phyloP scores from a whole-genome alignment of 2,113 vertebrate species.

The Urocolius indicus region DNA sequence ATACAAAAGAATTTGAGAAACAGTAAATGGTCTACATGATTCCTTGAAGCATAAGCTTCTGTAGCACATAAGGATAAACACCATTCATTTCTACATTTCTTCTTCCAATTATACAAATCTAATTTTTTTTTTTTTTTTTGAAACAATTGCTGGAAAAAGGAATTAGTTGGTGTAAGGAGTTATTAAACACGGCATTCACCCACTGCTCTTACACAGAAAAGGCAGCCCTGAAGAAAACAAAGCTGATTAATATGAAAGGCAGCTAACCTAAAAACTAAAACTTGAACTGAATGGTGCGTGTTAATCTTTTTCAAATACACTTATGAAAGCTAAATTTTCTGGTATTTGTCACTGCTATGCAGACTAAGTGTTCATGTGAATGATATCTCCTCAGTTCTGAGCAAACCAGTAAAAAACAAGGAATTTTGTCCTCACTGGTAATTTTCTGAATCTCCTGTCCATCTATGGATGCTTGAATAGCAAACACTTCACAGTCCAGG shows the following conservation, averaged over 20 bases:
- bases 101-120: background rate
- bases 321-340: constrained; percentile 68
- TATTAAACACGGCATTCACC: constrained; percentile 74
- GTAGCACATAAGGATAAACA: background rate
- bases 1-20: background rate
- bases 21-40: background rate
- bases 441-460: background rate
- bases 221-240: constrained; percentile 60
- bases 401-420: background rate
- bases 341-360: constrained; percentile 37
- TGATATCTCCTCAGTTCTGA: background rate
- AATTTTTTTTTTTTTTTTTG: constrained; percentile 10
- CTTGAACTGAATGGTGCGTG: constrained; percentile 44
- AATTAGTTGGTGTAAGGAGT: constrained; percentile 58
- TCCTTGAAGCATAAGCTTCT: background rate
- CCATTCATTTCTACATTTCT: background rate
- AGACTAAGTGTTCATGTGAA: constrained; percentile 17
- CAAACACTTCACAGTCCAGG: background rate
- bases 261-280: constrained; percentile 72
- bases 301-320: constrained; percentile 68
- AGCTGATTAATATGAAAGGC: constrained; percentile 75
- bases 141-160: constrained; percentile 72
- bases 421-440: background rate
- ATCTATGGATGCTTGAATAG: background rate
- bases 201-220: constrained; percentile 70